These are phyloP conservation scores for Xestia sexstrigata DNA, from an alignment of 2,888 invertebrate genomes.

Conservation along the genomic window DNA sequence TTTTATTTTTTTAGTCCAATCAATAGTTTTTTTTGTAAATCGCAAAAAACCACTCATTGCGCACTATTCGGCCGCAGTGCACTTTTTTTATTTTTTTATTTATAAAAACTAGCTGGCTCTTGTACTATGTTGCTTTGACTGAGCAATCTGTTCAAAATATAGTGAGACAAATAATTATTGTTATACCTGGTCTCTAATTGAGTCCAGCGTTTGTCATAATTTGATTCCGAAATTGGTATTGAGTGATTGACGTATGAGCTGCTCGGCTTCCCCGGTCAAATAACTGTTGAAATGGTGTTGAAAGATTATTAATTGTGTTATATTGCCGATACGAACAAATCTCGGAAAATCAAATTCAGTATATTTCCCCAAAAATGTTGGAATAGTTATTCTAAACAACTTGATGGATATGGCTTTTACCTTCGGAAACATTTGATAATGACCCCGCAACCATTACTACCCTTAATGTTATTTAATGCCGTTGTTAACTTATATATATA, in stretches of 20 bases:
- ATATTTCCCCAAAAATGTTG: not conserved
- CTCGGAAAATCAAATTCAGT: not conserved
- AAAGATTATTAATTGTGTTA: not conserved
- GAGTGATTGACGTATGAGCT: not conserved
- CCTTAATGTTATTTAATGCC: too few relatives aligned
- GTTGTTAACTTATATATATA: too few relatives aligned
- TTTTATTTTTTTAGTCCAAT: too few relatives aligned
- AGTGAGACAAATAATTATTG: not conserved
- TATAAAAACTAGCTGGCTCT: not conserved
- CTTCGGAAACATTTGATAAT: too few relatives aligned
- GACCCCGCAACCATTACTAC: too few relatives aligned
- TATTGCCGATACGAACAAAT: not conserved
- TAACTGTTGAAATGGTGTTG: not conserved
- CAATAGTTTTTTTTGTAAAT: too few relatives aligned
- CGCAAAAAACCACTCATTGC: too few relatives aligned
- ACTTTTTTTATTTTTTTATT: too few relatives aligned
- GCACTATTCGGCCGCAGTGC: too few relatives aligned
- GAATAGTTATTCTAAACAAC: too few relatives aligned
- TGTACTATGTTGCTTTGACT: not conserved
- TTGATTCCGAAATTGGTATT: not conserved
- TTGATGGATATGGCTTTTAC: too few relatives aligned
- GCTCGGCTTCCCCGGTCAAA: not conserved
- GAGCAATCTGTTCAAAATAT: too few relatives aligned
- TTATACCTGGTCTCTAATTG: not conserved
- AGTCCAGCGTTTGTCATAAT: not conserved